phyloP scores from a whole-genome alignment of 2,888 invertebrate species.

The Drosophila parthenogenetica region DNA sequence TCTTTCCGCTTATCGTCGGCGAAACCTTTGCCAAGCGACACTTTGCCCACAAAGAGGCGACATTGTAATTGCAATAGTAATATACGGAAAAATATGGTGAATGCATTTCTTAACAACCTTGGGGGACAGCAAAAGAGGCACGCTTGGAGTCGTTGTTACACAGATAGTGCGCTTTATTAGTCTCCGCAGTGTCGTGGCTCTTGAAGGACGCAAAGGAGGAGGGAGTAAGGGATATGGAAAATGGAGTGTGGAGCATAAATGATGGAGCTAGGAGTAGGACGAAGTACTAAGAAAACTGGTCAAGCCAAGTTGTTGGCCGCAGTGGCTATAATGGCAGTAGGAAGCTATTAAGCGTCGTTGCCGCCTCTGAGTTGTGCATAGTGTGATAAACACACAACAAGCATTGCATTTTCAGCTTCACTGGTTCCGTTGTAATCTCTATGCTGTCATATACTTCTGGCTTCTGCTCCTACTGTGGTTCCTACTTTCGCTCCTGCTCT shows the following conservation, averaged over 20 bases:
- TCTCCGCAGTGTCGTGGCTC: slow-evolving; percentile 52
- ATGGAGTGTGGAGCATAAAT: too few species aligned
- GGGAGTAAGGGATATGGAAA: too few species aligned
- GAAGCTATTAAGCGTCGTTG: slow-evolving; percentile 66
- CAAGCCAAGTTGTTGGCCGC: slow-evolving; percentile 47
- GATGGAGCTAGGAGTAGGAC: too few species aligned
- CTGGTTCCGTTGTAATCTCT: slow-evolving; percentile 27
- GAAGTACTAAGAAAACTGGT: slow-evolving; percentile 28
- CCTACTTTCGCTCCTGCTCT: not conserved
- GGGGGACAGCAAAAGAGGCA: not conserved
- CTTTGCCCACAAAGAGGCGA: slow-evolving; percentile 64
- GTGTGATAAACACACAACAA: slow-evolving; percentile 71
- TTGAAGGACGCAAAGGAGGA: too few species aligned
- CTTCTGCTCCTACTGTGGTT: slow-evolving; percentile 6
- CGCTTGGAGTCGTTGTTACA: too few species aligned
- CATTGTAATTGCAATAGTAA: slow-evolving; percentile 41
- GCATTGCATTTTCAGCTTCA: slow-evolving; percentile 57
- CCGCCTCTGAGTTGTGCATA: slow-evolving; percentile 51
- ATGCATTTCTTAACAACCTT: slow-evolving; percentile 44
- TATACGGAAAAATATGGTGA: slow-evolving; percentile 30
- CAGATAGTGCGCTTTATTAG: slow-evolving; percentile 21
- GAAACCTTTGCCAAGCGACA: slow-evolving; percentile 96
- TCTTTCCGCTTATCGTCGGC: slow-evolving; percentile 97
- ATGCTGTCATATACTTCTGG: not conserved
- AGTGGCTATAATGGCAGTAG: slow-evolving; percentile 44